A percentile compares a stretch with the other conserved stretches of the same genome.
Conservation (phyloP, 2,888 invertebrate species). For the Adineta ricciae region DNA sequence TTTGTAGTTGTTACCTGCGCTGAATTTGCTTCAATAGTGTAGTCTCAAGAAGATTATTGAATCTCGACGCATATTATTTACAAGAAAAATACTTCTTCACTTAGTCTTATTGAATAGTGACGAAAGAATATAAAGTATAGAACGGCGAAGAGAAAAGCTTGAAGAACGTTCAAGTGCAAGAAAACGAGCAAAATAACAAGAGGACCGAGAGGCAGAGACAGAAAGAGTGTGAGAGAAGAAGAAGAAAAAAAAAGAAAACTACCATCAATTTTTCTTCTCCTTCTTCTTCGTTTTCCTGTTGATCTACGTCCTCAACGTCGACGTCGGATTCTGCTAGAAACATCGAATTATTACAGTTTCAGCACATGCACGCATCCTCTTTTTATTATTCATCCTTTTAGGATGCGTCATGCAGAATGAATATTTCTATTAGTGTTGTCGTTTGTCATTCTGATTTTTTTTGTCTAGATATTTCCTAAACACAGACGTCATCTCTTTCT, state of each 20-base stretch:
- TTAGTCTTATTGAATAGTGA: not conserved
- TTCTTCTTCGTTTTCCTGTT: not conserved
- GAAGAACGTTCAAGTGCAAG: not conserved
- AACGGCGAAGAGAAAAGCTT: not conserved
- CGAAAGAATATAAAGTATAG: not conserved
- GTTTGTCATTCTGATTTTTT: not conserved
- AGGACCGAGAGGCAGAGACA: not conserved
- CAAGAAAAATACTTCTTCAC: not conserved
- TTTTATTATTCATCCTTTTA: not conserved
- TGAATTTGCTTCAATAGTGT: not conserved
- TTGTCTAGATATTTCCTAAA: not conserved
- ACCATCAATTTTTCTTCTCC: not conserved
- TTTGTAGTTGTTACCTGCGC: not conserved
- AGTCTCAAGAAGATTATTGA: not conserved
- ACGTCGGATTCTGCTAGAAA: not conserved
- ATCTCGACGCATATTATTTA: not conserved
- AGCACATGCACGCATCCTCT: not conserved
- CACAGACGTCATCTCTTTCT: not conserved
- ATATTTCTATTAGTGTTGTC: not conserved
- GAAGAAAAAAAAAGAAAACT: not conserved
- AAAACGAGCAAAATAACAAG: not conserved
- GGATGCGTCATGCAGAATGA: not conserved
- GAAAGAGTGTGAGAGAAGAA: too few species aligned
- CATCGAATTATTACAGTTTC: not conserved
- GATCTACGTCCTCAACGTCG: not conserved